Evolutionary conservation across 2,113 vertebrate species (phyloP).

Genomic region (Tetrax tetrax): DNA sequence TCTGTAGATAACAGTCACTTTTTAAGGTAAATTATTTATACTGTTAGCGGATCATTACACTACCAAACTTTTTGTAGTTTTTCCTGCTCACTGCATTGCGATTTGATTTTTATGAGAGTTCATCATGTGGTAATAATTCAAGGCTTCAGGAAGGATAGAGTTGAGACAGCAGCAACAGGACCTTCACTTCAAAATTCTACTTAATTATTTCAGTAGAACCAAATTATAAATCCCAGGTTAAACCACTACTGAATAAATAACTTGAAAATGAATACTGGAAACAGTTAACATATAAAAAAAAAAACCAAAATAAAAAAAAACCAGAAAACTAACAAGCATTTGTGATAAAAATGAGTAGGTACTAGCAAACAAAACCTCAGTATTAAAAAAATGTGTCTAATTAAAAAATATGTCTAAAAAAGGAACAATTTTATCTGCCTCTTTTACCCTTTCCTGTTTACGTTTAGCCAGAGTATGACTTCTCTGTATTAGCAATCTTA

Average conservation of each 20-base stretch:
- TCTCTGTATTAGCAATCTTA: background rate
- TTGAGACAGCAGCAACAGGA: background rate
- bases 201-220: background rate
- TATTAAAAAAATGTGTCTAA: too few relatives aligned
- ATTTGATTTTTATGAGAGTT: background rate
- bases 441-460: background rate
- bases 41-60: background rate
- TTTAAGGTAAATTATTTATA: background rate
- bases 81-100: background rate
- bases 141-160: background rate
- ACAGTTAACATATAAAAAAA: background rate
- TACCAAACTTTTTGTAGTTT: background rate
- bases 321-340: background rate
- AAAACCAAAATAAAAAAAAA: background rate
- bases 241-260: background rate
- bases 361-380: background rate
- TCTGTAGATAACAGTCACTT: background rate
- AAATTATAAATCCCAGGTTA: background rate
- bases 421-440: background rate
- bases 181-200: background rate
- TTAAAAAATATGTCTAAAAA: background rate
- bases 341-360: background rate
- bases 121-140: background rate
- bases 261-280: background rate
- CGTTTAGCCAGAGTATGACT: background rate